A percentile compares a stretch with the other conserved stretches of the same genome.
These are phyloP conservation scores for Kryphioiulus occultus DNA, from an alignment of 2,888 invertebrate species.

Conservation along the genomic window DNA sequence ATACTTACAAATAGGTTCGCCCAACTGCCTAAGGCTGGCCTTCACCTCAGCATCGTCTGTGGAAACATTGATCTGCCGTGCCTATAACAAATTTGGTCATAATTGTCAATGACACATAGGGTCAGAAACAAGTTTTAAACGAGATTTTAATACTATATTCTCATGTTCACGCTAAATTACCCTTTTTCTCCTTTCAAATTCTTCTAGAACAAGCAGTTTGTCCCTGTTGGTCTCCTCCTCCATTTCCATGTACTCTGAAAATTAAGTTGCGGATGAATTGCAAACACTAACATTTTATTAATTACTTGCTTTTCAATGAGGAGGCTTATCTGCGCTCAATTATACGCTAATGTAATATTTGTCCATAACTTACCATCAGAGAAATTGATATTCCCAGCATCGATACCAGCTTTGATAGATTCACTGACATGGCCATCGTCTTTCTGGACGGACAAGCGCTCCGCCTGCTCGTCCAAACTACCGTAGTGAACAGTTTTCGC, in stretches of 20 bases:
- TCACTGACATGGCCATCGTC: constrained; percentile 66
- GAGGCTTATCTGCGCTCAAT: not conserved
- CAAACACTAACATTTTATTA: not conserved
- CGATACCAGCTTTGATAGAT: constrained; percentile 67
- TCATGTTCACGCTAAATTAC: constrained; percentile 62
- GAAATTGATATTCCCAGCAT: constrained; percentile 72
- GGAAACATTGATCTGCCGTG: constrained; percentile 93
- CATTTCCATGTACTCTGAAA: constrained; percentile 80
- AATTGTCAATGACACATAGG: not conserved
- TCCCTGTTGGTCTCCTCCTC: constrained; percentile 87
- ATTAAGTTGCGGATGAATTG: not conserved
- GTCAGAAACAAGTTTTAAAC: not conserved
- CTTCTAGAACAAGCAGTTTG: constrained; percentile 89
- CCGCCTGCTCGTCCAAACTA: constrained; percentile 80
- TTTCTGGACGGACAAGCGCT: constrained; percentile 69
- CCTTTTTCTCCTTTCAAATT: constrained; percentile 92
- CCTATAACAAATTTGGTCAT: constrained; percentile 59
- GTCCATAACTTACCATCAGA: constrained; percentile 62
- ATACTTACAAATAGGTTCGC: constrained; percentile 86
- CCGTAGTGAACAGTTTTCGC: constrained; percentile 85
- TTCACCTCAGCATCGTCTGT: constrained; percentile 98
- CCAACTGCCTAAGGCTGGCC: constrained; percentile 86
- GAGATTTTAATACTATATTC: not conserved
- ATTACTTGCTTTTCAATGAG: not conserved
- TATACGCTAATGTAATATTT: not conserved